phyloP scores from a whole-genome alignment of 1,140 invertebrate species.

The Sycophila sp. region DNA sequence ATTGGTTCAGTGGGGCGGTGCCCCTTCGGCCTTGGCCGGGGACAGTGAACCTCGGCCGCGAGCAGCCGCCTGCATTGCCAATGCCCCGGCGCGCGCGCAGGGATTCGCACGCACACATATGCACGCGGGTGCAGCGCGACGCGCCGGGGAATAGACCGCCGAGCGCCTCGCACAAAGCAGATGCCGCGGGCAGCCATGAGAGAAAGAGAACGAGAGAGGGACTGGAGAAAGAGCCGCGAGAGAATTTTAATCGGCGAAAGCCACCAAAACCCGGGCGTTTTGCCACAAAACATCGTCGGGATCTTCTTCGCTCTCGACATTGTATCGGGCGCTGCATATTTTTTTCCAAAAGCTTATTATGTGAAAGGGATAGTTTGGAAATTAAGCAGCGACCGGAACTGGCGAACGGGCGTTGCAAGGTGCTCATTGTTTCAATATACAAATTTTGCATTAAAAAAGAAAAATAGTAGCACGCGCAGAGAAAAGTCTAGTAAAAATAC shows the following conservation, averaged over 20 bases:
- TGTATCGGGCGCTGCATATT: not conserved
- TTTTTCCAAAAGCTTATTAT: too few species aligned
- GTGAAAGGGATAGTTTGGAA: too few species aligned
- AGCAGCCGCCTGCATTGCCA: not conserved
- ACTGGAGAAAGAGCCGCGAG: constrained; percentile 31
- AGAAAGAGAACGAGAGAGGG: not conserved
- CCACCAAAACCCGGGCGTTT: not conserved
- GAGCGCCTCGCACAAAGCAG: not conserved
- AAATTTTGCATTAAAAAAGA: too few species aligned
- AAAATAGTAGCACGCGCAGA: too few species aligned
- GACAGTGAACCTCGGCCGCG: constrained; percentile 55
- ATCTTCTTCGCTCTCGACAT: not conserved
- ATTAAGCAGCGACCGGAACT: too few species aligned
- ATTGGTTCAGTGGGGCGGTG: constrained; percentile 68
- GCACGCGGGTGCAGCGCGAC: too few species aligned
- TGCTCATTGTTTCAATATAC: too few species aligned
- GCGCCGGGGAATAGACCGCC: too few species aligned
- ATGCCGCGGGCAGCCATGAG: not conserved
- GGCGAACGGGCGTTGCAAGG: too few species aligned
- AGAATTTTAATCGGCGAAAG: constrained; percentile 21
- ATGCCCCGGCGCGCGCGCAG: not conserved
- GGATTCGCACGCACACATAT: not conserved
- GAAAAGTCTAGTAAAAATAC: too few species aligned
- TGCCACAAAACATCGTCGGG: too few species aligned
- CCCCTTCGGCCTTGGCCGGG: constrained; percentile 62